phyloP scores from a whole-genome alignment of 1,140 invertebrate species.

The Agrilus planipennis region DNA sequence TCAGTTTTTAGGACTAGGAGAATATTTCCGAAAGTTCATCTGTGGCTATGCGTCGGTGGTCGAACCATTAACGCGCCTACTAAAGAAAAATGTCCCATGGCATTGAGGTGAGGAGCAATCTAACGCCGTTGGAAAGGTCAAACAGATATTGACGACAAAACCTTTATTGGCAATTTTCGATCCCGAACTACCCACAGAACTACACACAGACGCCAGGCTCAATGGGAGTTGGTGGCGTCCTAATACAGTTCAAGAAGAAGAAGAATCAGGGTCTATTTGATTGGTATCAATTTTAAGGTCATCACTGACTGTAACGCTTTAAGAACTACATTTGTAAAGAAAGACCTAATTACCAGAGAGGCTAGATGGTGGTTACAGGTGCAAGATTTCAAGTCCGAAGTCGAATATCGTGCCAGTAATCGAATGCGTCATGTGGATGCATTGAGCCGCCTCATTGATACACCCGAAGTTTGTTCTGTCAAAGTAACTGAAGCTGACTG shows the following conservation, averaged over 20 bases:
- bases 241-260: conserved; percentile 12
- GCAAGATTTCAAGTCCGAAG: conserved; percentile 14
- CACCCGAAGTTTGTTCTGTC: no score
- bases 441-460: no score
- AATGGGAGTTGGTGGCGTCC: conserved; percentile 1
- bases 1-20: conserved; percentile 15
- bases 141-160: neutral
- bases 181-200: neutral
- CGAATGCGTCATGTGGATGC: conserved; percentile 13
- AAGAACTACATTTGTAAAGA: conserved; percentile 15
- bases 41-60: neutral
- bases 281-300: no score
- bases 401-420: conserved; percentile 8
- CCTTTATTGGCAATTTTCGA: neutral
- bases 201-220: conserved; percentile 3
- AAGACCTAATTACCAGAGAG: conserved; percentile 18
- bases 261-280: no score
- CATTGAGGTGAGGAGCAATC: neutral
- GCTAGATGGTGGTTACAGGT: conserved; percentile 14
- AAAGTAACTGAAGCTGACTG: no score
- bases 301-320: conserved; percentile 23
- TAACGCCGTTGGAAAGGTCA: neutral
- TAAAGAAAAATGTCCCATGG: neutral
- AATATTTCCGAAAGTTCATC: conserved; percentile 12
- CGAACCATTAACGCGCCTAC: neutral